Percentiles rank a stretch among this genome's conserved stretches.
These are phyloP conservation scores for Ostrea edulis DNA, from an alignment of 1,140 invertebrate genomes.

Conservation along the genomic window DNA sequence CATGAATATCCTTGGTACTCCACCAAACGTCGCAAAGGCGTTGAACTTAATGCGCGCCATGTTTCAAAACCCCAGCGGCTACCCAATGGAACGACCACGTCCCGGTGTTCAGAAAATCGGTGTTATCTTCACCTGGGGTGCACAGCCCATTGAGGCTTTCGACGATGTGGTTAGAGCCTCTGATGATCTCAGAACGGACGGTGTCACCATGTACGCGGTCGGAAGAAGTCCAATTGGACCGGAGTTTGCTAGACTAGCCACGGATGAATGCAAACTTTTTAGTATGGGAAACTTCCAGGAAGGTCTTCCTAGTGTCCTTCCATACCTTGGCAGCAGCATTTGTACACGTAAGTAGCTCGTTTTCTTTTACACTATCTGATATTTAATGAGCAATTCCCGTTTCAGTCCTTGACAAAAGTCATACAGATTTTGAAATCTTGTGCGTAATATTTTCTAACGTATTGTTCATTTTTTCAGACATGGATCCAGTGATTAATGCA, in stretches of 20 bases:
- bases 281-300: conserved; percentile 61
- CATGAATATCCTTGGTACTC: conserved; percentile 46
- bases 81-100: conserved; percentile 44
- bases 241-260: conserved; percentile 56
- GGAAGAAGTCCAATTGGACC: conserved; percentile 57
- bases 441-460: neutral
- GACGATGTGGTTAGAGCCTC: conserved; percentile 44
- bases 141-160: conserved; percentile 19
- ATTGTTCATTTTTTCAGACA: conserved; percentile 38
- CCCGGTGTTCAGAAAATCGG: conserved; percentile 58
- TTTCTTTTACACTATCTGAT: neutral
- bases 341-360: conserved; percentile 53
- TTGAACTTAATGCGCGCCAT: conserved; percentile 60
- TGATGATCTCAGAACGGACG: conserved; percentile 48
- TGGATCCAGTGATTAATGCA: conserved; percentile 56
- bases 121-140: conserved; percentile 59
- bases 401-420: neutral
- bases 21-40: conserved; percentile 53
- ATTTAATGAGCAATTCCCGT: neutral
- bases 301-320: conserved; percentile 58
- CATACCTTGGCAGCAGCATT: conserved; percentile 63
- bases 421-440: neutral
- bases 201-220: conserved; percentile 57
- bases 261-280: conserved; percentile 61
- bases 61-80: conserved; percentile 60